A percentile compares a stretch with the other conserved stretches of the same genome.
These are phyloP conservation scores for Trichechus manatus DNA, from an alignment of 2,113 vertebrate genomes.

Conservation along the genomic window DNA sequence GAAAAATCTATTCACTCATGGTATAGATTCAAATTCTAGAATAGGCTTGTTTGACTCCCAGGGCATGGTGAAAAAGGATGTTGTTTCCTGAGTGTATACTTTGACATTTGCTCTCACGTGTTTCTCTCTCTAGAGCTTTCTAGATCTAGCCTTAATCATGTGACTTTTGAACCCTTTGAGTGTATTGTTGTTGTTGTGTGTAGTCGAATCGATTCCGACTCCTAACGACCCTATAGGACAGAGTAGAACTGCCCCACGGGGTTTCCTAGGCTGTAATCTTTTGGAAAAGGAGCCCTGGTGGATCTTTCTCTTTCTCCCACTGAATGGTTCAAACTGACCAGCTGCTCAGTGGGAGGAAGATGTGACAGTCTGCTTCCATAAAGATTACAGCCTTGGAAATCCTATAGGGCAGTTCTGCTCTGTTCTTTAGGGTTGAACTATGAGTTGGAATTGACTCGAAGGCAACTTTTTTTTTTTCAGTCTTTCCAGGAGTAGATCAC, in stretches of 20 bases:
- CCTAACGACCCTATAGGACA: not conserved
- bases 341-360: not conserved
- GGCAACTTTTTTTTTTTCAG: not conserved
- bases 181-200: not conserved
- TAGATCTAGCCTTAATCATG: not conserved
- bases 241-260: no score
- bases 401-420: not conserved
- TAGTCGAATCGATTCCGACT: not conserved
- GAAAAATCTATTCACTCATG: not conserved
- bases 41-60: not conserved
- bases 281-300: not conserved
- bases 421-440: not conserved
- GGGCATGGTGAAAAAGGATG: not conserved
- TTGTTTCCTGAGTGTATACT: not conserved
- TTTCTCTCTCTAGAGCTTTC: not conserved
- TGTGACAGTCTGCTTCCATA: not conserved
- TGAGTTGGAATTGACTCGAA: not conserved
- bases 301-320: not conserved
- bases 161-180: not conserved
- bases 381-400: not conserved
- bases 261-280: no score
- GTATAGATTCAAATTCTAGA: not conserved
- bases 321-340: not conserved
- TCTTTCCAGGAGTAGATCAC: not conserved
- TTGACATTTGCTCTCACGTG: accelerated